Evolutionary conservation across 1,140 invertebrate genomes (phyloP).

Genomic region (Physella acuta): DNA sequence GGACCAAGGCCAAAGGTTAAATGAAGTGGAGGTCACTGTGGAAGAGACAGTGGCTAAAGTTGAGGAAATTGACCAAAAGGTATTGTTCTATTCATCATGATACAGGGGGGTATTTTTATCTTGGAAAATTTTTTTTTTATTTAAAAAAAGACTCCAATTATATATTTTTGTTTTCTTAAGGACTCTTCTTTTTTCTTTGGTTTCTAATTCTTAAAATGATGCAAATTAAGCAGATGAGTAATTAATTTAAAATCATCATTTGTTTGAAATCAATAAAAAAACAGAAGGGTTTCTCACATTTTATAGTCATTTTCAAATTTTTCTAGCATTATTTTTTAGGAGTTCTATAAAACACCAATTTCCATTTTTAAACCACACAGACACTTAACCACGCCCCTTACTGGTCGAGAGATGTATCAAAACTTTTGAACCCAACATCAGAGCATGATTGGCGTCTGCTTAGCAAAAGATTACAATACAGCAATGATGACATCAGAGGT

Average conservation of each 20-base stretch:
- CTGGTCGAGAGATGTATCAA: slow-evolving; percentile 48
- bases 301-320: not conserved
- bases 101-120: not conserved
- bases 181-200: no score
- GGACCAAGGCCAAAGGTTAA: slow-evolving; percentile 38
- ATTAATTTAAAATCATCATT: no score
- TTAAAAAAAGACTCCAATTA: no score
- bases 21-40: slow-evolving; percentile 40
- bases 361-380: slow-evolving; percentile 28
- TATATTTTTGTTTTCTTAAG: no score
- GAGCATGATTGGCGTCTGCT: slow-evolving; percentile 53
- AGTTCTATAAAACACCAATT: not conserved
- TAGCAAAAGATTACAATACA: slow-evolving; percentile 47
- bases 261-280: no score
- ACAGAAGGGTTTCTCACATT: not conserved
- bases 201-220: no score
- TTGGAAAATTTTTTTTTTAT: not conserved
- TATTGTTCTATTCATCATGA: slow-evolving; percentile 15
- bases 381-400: slow-evolving; percentile 47
- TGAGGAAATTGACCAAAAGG: slow-evolving; percentile 53
- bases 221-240: no score
- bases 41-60: slow-evolving; percentile 47
- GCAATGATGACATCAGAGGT: slow-evolving; percentile 45
- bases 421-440: slow-evolving; percentile 43
- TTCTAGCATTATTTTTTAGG: not conserved